These are phyloP conservation scores for Neopelma chrysocephalum DNA, from an alignment of 2,797 vertebrate genomes.

Conservation along the genomic window DNA sequence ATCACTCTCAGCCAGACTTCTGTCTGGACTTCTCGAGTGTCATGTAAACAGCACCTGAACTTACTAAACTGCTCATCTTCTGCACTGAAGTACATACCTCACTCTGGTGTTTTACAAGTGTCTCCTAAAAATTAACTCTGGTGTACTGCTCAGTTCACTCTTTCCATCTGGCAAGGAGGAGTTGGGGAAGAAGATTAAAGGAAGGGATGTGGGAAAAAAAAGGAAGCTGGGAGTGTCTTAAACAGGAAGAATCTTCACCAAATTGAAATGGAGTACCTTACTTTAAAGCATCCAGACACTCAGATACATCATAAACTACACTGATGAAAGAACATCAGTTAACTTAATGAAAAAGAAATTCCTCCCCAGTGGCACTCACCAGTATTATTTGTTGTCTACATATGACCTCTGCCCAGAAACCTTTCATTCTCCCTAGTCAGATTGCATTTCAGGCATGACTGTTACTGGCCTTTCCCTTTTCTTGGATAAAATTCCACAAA, in stretches of 20 bases:
- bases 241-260: not conserved
- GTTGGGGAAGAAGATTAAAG: not conserved
- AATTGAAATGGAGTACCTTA: not conserved
- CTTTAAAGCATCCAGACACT: not conserved
- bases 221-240: not conserved
- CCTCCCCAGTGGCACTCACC: not conserved
- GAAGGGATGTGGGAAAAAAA: not conserved
- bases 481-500: not conserved
- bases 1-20: not conserved
- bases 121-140: not conserved
- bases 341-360: not conserved
- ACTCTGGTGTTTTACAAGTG: not conserved
- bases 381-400: not conserved
- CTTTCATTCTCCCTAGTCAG: not conserved
- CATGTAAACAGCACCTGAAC: not conserved
- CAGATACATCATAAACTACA: not conserved
- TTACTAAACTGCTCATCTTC: not conserved
- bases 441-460: not conserved
- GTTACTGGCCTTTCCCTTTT: not conserved
- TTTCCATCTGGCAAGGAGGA: not conserved
- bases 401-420: not conserved
- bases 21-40: not conserved
- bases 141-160: not conserved
- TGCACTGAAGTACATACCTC: not conserved
- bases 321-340: not conserved